Evolutionary conservation across 1,140 invertebrate genomes (phyloP), one percentile per base, ranked within the genome.

Genomic region (Apis mellifera): DNA sequence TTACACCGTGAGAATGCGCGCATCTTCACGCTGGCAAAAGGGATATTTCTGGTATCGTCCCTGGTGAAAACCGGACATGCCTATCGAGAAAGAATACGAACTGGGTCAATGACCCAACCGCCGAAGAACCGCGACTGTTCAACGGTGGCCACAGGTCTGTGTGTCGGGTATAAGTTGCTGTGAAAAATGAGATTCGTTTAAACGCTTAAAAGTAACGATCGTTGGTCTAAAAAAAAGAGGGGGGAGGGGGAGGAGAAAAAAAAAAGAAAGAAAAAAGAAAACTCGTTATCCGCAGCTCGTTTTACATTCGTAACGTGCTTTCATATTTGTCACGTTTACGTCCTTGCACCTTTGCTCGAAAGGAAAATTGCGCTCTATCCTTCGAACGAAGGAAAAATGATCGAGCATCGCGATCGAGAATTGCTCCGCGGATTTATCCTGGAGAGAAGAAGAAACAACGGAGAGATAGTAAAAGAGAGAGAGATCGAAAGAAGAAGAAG

Each of bases 21-120:
- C 59, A 48, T 60, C 26, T 71, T 54, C 54, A 42, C 32, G 65
- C 9, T 52, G 55, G 71, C 32, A 74, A 75, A 82, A 76, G 79
- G 79, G 79, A 76, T 82, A 82, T 75, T 82, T 82, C 64, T 82
- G 79, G 79, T 82, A 69, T 57, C 79, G 73, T 81, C 73, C 79
- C 64, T 68, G 78, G 77, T 81, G 83, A 81, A 81, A 81, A 85
- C 76, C 74, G 84, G 81, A 77, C 65, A 64, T 73, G 52, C 32
- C 64, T 83, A 86, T 83, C 84, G 82, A 75, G 57, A 73, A 23
- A 82, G 85, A 78, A 78, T 85, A 81, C 68, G 59, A 78, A 82
- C 54, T 75, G 75, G 83, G 83, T 86, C 80, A 66, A 79, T 71
- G 69, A 86, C 83, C 83, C 68, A 69, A 55, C 54, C 59, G 57